Base-by-base conservation (phyloP, 2,113 vertebrate species). In the Ia io region DNA sequence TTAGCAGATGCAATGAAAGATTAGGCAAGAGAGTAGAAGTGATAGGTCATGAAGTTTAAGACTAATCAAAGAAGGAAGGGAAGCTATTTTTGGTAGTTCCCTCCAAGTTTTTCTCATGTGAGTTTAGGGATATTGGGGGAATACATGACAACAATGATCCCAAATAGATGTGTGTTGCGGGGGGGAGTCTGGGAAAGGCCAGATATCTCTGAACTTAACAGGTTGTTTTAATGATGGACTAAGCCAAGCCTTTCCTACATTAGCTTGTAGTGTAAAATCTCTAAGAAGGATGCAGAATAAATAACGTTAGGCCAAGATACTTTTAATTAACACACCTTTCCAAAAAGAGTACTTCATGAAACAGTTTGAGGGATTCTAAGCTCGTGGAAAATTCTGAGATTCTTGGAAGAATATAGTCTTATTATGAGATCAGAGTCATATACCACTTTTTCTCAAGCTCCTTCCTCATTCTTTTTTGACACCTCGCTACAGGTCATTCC, bases 361-460 rank as follows among this genome's bases (percentile, higher is more conserved):
- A 90, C 13, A 87, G 37, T 42, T 82, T 42, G 78, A 74, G 61
- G 94, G n/a, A 86, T 49, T 83, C 7, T 63, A 95, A 49, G 44
- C 10, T 86, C 49, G 5, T 74, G 77, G 88, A 94, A 95, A 93
- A 86, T 70, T 65, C 71, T 85, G 65, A 84, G 61, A 94, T 88
- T 90, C 47, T 47, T 69, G 7, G 51, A 74, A 84, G 49, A 71
- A 35, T 78, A 83, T 42, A 93, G 32, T 51, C 5, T 86, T 83
- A 42, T 35, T 61, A 42, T 78, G 53, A 91, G 61, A 3, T 67
- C 17, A 73, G 18, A 76, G 28, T 88, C 44, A 40, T n/a, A 56
- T 2, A 82, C 4, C 17, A 69, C 61, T 51, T 84, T 67, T 51
- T 86, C 70, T 18, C 61, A 90, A 51, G 3, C 35, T 69, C 53